phyloP scores from a whole-genome alignment of 2,797 vertebrate genomes.

The Danionella dracula region DNA sequence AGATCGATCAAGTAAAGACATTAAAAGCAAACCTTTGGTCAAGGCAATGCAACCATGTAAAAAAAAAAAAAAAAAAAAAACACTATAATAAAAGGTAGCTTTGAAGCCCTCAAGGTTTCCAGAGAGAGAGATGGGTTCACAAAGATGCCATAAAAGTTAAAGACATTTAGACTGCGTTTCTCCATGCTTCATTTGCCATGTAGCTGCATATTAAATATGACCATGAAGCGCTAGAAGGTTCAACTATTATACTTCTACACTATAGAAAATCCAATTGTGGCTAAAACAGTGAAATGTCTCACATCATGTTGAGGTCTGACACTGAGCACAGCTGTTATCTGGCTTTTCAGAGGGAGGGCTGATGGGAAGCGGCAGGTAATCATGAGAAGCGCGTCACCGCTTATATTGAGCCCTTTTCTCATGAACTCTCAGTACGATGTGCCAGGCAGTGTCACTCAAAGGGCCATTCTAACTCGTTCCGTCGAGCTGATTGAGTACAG shows the following conservation, averaged over 20 bases:
- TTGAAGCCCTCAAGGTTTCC: neutral
- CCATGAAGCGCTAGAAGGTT: too few species aligned
- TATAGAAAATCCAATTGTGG: too few species aligned
- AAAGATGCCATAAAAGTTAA: neutral
- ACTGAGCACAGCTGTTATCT: slow-evolving; percentile 21
- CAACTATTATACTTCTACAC: too few species aligned
- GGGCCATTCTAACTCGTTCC: slow-evolving; percentile 67
- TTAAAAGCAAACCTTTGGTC: slow-evolving; percentile 35
- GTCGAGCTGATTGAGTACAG: slow-evolving; percentile 8
- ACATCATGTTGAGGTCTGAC: slow-evolving; percentile 10
- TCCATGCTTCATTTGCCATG: neutral
- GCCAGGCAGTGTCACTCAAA: slow-evolving; percentile 67
- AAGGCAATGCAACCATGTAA: slow-evolving; percentile 26
- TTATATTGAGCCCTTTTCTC: slow-evolving; percentile 56
- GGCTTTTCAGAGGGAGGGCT: slow-evolving; percentile 6
- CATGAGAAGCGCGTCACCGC: slow-evolving; percentile 58
- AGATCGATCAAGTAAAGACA: neutral
- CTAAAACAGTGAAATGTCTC: neutral
- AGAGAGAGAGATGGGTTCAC: neutral
- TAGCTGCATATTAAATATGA: neutral
- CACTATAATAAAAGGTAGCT: neutral
- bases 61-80: neutral
- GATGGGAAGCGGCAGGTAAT: slow-evolving; percentile 43
- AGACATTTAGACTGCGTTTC: neutral
- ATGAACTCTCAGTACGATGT: slow-evolving; percentile 57